Evolutionary conservation across 2,888 invertebrate genomes (phyloP).

Genomic region (Drosophila gaucha): DNA sequence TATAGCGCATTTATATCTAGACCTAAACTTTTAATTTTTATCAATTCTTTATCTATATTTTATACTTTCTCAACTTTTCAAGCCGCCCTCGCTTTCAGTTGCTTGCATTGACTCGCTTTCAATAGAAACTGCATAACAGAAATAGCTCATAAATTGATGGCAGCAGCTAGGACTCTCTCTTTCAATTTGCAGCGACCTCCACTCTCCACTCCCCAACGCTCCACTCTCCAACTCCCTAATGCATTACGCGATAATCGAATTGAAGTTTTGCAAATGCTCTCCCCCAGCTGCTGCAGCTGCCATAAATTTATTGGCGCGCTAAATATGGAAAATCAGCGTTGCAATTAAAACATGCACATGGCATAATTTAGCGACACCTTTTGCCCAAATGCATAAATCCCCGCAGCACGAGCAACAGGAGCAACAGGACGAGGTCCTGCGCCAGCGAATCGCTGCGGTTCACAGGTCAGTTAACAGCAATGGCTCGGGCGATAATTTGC

Average conservation of each 20-base stretch:
- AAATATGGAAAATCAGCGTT: slow-evolving; percentile 64
- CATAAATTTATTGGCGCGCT: slow-evolving; percentile 59
- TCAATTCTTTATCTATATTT: not conserved
- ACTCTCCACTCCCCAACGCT: too few species aligned
- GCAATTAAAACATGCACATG: slow-evolving; percentile 75
- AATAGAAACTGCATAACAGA: slow-evolving; percentile 6
- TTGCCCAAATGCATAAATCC: slow-evolving; percentile 60
- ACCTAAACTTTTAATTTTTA: too few species aligned
- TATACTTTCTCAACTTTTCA: not conserved
- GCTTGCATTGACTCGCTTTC: slow-evolving; percentile 13
- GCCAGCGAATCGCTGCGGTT: slow-evolving; percentile 22
- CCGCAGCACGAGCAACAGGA: slow-evolving; percentile 3
- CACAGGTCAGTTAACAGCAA: slow-evolving; percentile 63
- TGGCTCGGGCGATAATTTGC: slow-evolving; percentile 72
- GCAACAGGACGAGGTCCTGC: slow-evolving; percentile 10
- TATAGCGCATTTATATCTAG: too few species aligned
- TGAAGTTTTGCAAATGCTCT: slow-evolving; percentile 43
- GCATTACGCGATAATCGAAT: slow-evolving; percentile 60
- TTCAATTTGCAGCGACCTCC: not conserved
- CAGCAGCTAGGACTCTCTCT: not conserved
- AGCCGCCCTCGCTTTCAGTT: slow-evolving; percentile 9
- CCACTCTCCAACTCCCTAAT: slow-evolving; percentile 16
- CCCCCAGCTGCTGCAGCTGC: slow-evolving; percentile 6
- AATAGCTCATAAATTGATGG: slow-evolving; percentile 36
- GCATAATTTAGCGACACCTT: slow-evolving; percentile 74